Evolutionary conservation across 2,797 vertebrate genomes (phyloP), one percentile per base, ranked within the genome.

Genomic region (Brachyrhaphis roseni): DNA sequence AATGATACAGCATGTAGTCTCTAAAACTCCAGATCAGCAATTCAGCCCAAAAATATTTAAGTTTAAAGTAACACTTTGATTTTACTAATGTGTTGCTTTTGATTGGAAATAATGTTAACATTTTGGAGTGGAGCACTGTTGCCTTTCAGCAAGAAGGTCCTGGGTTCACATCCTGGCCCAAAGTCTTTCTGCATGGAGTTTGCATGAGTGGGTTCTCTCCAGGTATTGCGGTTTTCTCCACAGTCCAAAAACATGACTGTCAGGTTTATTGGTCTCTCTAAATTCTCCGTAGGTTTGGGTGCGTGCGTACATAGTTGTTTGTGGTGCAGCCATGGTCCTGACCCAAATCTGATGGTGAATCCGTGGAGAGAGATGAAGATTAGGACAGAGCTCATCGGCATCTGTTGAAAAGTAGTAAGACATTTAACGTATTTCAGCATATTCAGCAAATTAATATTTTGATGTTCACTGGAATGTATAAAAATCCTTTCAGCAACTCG

Each of bases 401-500:
- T 66, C 13, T 34, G 15, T 4, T 15, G 28, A 62, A 34, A 62
- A 15, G 13, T 62, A 31, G 7, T 62, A 16, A 66, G 20, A 34
- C 28, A 62, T 34, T 62, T 66, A 13, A 2, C 3, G 62, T 39
- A 10, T 66, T 66, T 20, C 62, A 20, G 62, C n/a, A 66, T 39
- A 3, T 66, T 66, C 64, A 41, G 64, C 11, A 41, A 41, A 68
- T 41, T 2, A 0, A 41, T 41, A 12, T 68, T 68, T 68, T 43
- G 34, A 68, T 41, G 62, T 64, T 64, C 7, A 36, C 62, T 39
- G 18, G 7, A 20, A 7, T 0, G 16, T 6, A 36, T 68, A 41
- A 68, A 59, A 68, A 26, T 41, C 64, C 23, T 68, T 68, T 78
- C 76, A 76, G 75, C 78, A 84, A 39, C 72, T 71, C 18, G 62